Base-by-base conservation (phyloP, 2,797 vertebrate species). In the Fundulus diaphanus region DNA sequence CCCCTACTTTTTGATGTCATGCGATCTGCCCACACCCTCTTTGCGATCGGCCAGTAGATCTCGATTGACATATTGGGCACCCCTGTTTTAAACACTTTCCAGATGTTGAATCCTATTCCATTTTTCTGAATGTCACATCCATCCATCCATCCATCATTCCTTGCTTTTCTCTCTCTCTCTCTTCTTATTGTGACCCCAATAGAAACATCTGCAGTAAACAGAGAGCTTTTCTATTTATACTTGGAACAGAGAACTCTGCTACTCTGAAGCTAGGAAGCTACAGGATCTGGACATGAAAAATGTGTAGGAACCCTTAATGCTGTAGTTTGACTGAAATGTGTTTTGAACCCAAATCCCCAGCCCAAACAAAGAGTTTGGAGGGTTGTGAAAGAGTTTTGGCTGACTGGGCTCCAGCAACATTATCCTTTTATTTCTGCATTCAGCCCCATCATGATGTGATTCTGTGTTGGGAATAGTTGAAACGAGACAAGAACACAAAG, bases 301-400 rank as follows among this genome's bases (percentile, higher is more conserved):
- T 27, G 37, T 42, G 12, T 42, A 66, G 63, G 24, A 66, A 15
- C 24, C 52, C 12, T 7, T 66, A 40, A 24, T 8, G 79, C 73
- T 51, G 76, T 78, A 72, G 69, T 81, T 83, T 87, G 68, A 74
- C 70, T 73, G 65, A 73, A 78, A 80, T 77, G 51, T 82, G 68
- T 78, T 46, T 63, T 63, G 59, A 66, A 22, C 63, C 37, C 42
- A 24, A 42, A 42, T 65, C 24, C 22, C 74, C 37, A 54, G 61
- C 49, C 65, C 70, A 81, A 80, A 79, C 35, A 78, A 67, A 57
- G 61, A 54, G 40, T 71, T 75, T 67, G n/a, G 76, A 57, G 75
- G 72, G 80, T 35, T 73, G 40, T 67, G 76, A 70, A 49, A 54
- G 37, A 61, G 69, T 65, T n/a, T 83, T 66, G 77, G 57, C 63